Evolutionary conservation across 2,797 vertebrate genomes (phyloP).

Genomic region (Muscicapa striata): DNA sequence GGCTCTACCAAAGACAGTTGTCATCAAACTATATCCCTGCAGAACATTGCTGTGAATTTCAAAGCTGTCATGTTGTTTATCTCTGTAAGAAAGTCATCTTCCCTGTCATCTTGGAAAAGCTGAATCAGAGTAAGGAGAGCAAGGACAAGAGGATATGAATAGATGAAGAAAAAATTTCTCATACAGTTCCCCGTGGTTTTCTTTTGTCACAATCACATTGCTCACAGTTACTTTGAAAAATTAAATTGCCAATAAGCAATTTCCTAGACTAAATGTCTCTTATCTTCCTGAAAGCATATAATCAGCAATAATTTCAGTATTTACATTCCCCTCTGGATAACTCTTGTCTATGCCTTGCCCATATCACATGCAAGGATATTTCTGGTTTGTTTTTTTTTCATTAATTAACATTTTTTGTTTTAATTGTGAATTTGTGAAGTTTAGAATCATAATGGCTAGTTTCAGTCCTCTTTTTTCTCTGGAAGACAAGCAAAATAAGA

Average conservation of each 20-base stretch:
- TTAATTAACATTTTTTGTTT: not conserved
- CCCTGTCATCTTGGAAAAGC: not conserved
- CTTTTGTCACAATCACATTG: not conserved
- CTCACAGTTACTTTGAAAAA: not conserved
- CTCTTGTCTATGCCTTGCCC: not conserved
- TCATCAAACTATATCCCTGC: not conserved
- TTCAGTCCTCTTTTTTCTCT: not conserved
- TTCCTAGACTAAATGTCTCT: not conserved
- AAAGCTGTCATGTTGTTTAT: constrained; percentile 2
- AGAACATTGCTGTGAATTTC: not conserved
- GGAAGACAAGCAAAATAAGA: not conserved
- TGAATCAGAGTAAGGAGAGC: not conserved
- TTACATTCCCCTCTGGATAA: not conserved
- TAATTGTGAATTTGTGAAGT: not conserved
- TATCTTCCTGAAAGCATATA: not conserved
- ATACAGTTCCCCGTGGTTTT: not conserved
- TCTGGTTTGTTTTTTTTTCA: not conserved
- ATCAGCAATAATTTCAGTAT: not conserved
- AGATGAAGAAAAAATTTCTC: not conserved
- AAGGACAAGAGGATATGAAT: not conserved
- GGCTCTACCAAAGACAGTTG: not conserved
- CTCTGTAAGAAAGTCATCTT: not conserved
- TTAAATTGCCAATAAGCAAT: not conserved
- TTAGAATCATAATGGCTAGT: not conserved
- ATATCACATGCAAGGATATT: not conserved